phyloP scores from a whole-genome alignment of 2,888 invertebrate species.

The Melikaiella ostensackeni region DNA sequence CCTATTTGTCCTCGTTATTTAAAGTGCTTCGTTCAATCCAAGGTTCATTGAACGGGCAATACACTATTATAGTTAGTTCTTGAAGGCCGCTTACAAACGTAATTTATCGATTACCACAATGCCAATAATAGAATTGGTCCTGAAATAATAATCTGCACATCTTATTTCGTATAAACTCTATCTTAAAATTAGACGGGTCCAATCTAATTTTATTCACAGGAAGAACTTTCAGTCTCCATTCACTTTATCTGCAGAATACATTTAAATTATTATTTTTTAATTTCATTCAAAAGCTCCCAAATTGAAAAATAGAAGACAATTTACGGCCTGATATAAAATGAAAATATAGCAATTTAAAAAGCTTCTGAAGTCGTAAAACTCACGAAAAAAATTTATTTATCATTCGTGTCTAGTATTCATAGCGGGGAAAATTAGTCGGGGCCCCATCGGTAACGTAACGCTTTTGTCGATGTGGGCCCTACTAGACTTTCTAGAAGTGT shows the following conservation, averaged over 20 bases:
- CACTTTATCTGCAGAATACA: background rate
- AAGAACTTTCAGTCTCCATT: background rate
- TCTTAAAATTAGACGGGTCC: too few relatives aligned
- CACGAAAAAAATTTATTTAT: too few relatives aligned
- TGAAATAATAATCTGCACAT: constrained; percentile 6
- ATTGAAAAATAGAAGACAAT: too few relatives aligned
- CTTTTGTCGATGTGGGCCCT: too few relatives aligned
- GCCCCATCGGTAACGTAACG: too few relatives aligned
- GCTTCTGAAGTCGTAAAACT: too few relatives aligned
- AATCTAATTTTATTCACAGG: background rate
- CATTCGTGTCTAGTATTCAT: too few relatives aligned
- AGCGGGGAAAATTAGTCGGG: too few relatives aligned
- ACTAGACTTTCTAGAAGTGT: too few relatives aligned
- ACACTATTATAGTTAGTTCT: constrained; percentile 9
- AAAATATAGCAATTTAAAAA: too few relatives aligned
- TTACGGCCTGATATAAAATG: too few relatives aligned
- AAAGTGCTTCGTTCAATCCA: constrained; percentile 53
- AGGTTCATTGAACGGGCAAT: constrained; percentile 54
- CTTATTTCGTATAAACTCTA: background rate
- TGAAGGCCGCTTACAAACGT: constrained; percentile 23
- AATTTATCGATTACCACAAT: constrained; percentile 24
- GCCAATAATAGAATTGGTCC: constrained; percentile 34
- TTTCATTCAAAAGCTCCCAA: too few relatives aligned
- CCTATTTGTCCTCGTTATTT: constrained; percentile 52
- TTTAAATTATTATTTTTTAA: background rate